phyloP scores from a whole-genome alignment of 2,888 invertebrate species.

The Melieria picta region DNA sequence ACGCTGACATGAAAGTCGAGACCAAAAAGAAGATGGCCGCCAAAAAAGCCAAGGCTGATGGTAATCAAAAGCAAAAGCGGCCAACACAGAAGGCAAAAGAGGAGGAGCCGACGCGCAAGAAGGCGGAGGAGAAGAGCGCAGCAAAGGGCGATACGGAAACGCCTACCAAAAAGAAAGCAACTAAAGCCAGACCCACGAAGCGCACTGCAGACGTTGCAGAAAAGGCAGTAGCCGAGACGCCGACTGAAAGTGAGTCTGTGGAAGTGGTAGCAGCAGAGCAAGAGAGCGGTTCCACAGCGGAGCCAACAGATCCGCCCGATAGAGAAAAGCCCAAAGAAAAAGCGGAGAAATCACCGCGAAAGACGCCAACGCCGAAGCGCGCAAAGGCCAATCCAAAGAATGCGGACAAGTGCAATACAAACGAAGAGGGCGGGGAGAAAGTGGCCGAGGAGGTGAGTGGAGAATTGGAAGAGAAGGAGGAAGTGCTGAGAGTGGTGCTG shows the following conservation, averaged over 20 bases:
- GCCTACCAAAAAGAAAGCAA: slow-evolving; percentile 34
- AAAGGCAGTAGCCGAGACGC: background rate
- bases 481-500: slow-evolving; percentile 43
- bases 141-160: slow-evolving; percentile 8
- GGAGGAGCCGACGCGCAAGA: background rate
- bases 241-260: slow-evolving; percentile 10
- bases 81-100: background rate
- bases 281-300: slow-evolving; percentile 16
- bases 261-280: background rate
- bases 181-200: slow-evolving; percentile 32
- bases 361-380: slow-evolving; percentile 38
- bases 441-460: slow-evolving; percentile 7
- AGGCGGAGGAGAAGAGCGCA: slow-evolving; percentile 9
- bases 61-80: slow-evolving; percentile 6
- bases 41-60: slow-evolving; percentile 16
- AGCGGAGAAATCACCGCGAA: slow-evolving; percentile 41
- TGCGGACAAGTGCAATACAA: slow-evolving; percentile 38
- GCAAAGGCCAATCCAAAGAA: slow-evolving; percentile 22
- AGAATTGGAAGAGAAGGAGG: slow-evolving; percentile 42
- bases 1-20: slow-evolving; percentile 13
- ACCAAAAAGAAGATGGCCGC: slow-evolving; percentile 15
- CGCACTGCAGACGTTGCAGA: background rate
- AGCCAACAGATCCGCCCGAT: slow-evolving; percentile 20
- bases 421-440: slow-evolving; percentile 1
- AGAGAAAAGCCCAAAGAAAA: slow-evolving; percentile 34